Evolutionary conservation across 2,113 vertebrate genomes (phyloP).

Genomic region (Phyllostomus hastatus): DNA sequence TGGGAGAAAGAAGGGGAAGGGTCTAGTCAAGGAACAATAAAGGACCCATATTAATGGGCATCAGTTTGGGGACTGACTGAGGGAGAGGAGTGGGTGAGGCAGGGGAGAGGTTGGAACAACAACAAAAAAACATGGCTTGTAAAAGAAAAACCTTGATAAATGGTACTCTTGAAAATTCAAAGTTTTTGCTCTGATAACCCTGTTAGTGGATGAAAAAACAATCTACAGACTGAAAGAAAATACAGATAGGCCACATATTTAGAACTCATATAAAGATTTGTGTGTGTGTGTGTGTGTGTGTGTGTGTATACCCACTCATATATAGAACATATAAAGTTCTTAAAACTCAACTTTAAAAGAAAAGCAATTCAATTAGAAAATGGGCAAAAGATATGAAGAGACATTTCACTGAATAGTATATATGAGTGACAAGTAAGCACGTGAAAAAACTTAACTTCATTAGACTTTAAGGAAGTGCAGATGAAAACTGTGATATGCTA

Average conservation of each 20-base stretch:
- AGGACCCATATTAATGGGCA: no score
- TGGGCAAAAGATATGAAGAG: background rate
- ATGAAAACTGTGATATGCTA: background rate
- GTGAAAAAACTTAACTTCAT: background rate
- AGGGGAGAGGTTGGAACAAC: no score
- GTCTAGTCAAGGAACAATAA: no score
- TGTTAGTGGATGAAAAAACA: background rate
- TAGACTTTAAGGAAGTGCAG: background rate
- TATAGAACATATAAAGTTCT: background rate
- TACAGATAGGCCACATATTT: background rate
- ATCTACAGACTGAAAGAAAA: background rate
- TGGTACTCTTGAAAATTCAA: background rate
- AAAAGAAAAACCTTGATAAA: background rate
- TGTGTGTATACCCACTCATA: background rate
- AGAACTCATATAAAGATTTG: no score
- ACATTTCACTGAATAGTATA: background rate
- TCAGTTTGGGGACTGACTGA: no score
- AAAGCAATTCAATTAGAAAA: background rate
- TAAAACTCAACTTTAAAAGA: background rate
- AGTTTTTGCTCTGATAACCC: background rate
- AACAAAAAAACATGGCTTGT: background rate
- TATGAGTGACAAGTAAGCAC: background rate
- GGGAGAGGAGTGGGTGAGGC: no score
- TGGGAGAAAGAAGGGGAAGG: no score
- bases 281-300: no score